Evolutionary conservation across 1,140 invertebrate genomes (phyloP), one percentile per base, ranked within the genome.

Genomic region (Plodia interpunctella): DNA sequence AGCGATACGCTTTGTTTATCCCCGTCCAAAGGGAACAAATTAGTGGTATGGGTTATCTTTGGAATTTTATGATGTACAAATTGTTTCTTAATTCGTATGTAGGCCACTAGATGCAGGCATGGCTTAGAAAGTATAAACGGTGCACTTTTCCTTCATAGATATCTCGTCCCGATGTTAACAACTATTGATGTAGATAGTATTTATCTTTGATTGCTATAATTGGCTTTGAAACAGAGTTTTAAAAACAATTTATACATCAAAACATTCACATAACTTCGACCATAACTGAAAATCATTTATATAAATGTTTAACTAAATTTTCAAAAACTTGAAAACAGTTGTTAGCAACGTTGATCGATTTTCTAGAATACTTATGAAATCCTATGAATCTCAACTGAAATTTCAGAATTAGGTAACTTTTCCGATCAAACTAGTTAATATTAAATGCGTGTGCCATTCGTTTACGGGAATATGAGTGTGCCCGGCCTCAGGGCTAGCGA

Each of bases 1-100:
- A 44, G 38, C 53, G 57, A 65, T 60, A 62, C 64, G 63, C 54
- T 69, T 69, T 76, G 63, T 77, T 61, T 79, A 66, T 71, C 70
- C 62, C 10, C 60, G 49, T 55, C 21, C 38, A 44, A 44, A 44
- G 38, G 13, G 58, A 71, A 70, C 66, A 70, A 74, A 77, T 77
- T 68, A 64, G 60, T 65, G 57, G 50, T 49, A 63, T 62, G 57
- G 58, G 65, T 54, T 64, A 68, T 72, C 66, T 70, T 66, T 59
- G 59, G 60, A 61, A 66, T 58, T 77, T 77, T 76, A 78, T 74
- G 62, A 62, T 54, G 56, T 67, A 72, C 66, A 65, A 76, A 74
- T 78, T 67, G 72, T 70, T 70, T 66, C 62, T 51, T 59, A 55
- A 62, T 68, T 54, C 32, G 30, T 44, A 21, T 44, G 17, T 60